These are phyloP conservation scores for Oscheius myriophilus DNA, from an alignment of 2,888 invertebrate genomes.

Conservation along the genomic window DNA sequence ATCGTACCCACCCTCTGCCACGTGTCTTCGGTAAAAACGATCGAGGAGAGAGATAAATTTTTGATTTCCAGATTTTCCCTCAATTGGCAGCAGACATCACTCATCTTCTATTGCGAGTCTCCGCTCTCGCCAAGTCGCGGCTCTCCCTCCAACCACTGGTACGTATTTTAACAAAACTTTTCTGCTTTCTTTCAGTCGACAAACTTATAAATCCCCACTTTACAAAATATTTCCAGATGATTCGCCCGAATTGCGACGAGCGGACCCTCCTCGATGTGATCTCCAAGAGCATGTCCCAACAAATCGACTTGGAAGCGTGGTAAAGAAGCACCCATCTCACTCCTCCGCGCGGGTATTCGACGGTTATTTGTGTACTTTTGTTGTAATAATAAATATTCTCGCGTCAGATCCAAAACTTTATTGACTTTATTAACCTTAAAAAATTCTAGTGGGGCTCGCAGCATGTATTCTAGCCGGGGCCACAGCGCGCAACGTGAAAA, in stretches of 20 bases:
- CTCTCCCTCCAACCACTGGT: constrained; percentile 26
- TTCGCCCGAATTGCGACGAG: constrained; percentile 17
- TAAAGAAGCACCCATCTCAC: not conserved
- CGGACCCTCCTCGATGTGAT: not conserved
- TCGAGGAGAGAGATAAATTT: not conserved
- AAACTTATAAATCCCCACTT: not conserved
- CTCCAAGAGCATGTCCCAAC: not conserved
- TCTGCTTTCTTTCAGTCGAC: not conserved
- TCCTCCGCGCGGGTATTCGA: no score
- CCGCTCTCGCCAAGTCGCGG: constrained; percentile 18
- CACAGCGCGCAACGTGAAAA: no score
- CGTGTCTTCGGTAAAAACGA: constrained; percentile 15
- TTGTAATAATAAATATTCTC: no score
- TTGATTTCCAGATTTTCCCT: constrained; percentile 29
- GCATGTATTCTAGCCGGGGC: no score
- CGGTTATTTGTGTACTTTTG: no score
- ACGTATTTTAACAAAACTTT: no score
- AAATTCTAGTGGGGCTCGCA: no score
- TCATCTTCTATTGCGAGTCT: constrained; percentile 20
- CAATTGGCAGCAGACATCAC: constrained; percentile 29
- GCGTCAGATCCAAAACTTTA: no score
- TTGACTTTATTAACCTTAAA: no score
- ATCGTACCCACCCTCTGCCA: constrained; percentile 21
- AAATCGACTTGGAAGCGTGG: constrained; percentile 11
- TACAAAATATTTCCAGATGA: constrained; percentile 14